Evolutionary conservation across 2,797 vertebrate genomes (phyloP).

Genomic region (Hippoglossus hippoglossus): DNA sequence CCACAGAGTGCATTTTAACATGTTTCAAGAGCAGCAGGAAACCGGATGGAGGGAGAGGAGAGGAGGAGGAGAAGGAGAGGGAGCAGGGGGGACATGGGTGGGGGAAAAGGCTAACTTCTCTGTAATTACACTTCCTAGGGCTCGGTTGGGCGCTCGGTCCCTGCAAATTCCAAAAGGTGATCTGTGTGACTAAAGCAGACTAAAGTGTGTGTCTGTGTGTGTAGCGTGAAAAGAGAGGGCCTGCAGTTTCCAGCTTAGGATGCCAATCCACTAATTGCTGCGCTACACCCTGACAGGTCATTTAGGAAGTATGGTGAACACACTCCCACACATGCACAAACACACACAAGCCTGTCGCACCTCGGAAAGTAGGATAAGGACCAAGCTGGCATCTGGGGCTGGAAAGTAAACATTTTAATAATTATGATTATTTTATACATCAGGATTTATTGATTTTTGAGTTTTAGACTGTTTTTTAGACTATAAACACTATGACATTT

Average conservation of each 20-base stretch:
- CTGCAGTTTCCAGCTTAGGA: slow-evolving; percentile 68
- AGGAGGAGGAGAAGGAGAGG: slow-evolving; percentile 51
- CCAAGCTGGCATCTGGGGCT: slow-evolving; percentile 6
- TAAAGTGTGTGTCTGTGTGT: slow-evolving; percentile 46
- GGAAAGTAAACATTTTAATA: neutral
- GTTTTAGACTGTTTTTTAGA: no score
- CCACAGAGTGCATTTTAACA: slow-evolving; percentile 82
- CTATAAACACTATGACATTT: no score
- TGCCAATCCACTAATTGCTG: slow-evolving; percentile 71
- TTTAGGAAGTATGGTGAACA: slow-evolving; percentile 63
- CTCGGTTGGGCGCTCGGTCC: slow-evolving; percentile 65
- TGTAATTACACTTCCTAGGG: slow-evolving; percentile 82
- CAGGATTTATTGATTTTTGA: no score
- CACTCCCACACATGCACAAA: slow-evolving; percentile 26
- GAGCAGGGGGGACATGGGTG: slow-evolving; percentile 29
- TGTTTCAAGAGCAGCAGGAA: slow-evolving; percentile 84
- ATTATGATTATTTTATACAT: neutral
- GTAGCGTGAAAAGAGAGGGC: slow-evolving; percentile 60
- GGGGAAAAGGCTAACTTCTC: slow-evolving; percentile 63
- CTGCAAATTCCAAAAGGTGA: slow-evolving; percentile 65
- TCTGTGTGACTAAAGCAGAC: slow-evolving; percentile 43
- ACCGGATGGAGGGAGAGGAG: slow-evolving; percentile 81
- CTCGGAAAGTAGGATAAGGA: slow-evolving; percentile 43
- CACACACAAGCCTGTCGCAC: slow-evolving; percentile 52
- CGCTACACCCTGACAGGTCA: slow-evolving; percentile 76